Evolutionary conservation across 2,888 invertebrate species (phyloP).

Genomic region (Dioctria linearis): DNA sequence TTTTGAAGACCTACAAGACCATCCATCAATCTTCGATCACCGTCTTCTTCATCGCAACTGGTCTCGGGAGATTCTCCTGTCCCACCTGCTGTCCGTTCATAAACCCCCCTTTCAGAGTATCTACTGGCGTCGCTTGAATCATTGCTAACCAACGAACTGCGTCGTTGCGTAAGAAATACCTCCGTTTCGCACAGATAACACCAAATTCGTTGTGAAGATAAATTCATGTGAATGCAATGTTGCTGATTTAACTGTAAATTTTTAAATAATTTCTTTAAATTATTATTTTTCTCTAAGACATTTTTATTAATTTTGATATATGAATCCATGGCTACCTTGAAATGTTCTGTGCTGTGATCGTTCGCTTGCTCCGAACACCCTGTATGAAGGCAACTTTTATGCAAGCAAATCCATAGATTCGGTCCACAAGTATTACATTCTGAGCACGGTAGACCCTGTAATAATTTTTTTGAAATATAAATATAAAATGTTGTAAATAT

Average conservation of each 20-base stretch:
- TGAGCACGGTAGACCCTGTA: constrained; percentile 76
- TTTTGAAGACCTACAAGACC: constrained; percentile 95
- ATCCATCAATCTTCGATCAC: constrained; percentile 61
- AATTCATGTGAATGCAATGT: constrained; percentile 88
- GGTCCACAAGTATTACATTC: constrained; percentile 83
- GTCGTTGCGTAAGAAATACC: constrained; percentile 74
- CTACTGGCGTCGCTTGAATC: constrained; percentile 57
- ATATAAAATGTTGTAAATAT: too few relatives aligned
- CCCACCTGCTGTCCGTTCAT: constrained; percentile 21
- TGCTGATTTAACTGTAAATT: constrained; percentile 74
- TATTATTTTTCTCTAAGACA: constrained; percentile 55
- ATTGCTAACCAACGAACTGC: constrained; percentile 55
- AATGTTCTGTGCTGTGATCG: constrained; percentile 88
- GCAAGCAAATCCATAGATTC: constrained; percentile 90
- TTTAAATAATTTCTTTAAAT: constrained; percentile 8
- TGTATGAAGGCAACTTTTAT: constrained; percentile 83
- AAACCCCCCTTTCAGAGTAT: constrained; percentile 56
- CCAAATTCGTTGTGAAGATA: constrained; percentile 89
- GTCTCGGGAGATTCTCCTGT: constrained; percentile 60
- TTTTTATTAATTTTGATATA: constrained; percentile 17
- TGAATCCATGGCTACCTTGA: constrained; percentile 73
- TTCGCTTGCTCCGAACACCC: constrained; percentile 88
- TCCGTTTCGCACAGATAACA: constrained; percentile 90
- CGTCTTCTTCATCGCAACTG: constrained; percentile 63
- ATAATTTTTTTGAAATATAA: neutral